phyloP scores from a whole-genome alignment of 2,113 vertebrate genomes.

The Pollimyrus isidori region DNA sequence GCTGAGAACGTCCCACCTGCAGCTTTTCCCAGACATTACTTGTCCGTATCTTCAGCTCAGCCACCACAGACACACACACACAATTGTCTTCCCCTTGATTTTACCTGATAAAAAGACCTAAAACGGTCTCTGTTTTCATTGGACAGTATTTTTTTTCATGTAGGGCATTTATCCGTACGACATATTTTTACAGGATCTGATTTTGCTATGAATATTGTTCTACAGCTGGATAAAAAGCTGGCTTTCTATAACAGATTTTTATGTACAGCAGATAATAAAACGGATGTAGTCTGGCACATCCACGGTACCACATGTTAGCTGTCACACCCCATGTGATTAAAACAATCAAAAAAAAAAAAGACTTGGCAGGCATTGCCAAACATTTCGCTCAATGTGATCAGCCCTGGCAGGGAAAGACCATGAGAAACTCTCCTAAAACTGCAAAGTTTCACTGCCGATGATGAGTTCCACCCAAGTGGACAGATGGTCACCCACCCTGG shows the following conservation, averaged over 20 bases:
- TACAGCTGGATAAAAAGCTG: background rate
- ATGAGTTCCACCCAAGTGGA: constrained; percentile 36
- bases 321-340: background rate
- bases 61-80: background rate
- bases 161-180: background rate
- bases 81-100: background rate
- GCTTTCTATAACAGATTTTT: background rate
- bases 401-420: constrained; percentile 34
- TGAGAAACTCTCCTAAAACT: background rate
- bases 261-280: background rate
- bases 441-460: constrained; percentile 21
- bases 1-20: constrained; percentile 43
- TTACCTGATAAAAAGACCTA: background rate
- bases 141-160: background rate
- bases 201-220: background rate
- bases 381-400: constrained; percentile 26
- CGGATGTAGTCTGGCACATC: background rate
- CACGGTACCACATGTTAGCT: background rate
- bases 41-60: constrained; percentile 49
- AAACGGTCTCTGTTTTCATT: background rate
- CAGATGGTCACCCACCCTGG: constrained; percentile 47
- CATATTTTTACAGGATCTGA: background rate
- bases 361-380: background rate
- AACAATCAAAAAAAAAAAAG: background rate
- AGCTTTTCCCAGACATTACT: constrained; percentile 44